These are phyloP conservation scores for Netelia inedita DNA, from an alignment of 2,888 invertebrate genomes.

Conservation along the genomic window DNA sequence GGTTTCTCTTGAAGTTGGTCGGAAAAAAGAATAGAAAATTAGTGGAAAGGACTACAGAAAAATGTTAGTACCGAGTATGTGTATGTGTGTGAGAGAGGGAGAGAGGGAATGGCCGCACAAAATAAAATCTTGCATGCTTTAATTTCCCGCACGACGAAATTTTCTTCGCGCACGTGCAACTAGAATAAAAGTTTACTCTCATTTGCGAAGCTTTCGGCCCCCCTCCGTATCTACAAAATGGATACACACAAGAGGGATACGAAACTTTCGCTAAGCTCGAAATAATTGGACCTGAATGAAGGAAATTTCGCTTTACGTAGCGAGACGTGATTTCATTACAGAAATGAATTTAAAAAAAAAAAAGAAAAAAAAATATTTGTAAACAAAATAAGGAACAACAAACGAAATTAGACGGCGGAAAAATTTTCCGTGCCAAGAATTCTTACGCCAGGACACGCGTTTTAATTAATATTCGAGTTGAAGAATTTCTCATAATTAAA, in stretches of 20 bases:
- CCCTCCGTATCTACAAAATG: not conserved
- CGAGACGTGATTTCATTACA: not conserved
- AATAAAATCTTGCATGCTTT: slow-evolving; percentile 41
- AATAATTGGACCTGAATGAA: not conserved
- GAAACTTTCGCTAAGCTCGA: not conserved
- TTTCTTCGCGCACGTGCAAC: slow-evolving; percentile 1
- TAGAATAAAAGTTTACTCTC: not conserved
- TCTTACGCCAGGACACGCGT: no score
- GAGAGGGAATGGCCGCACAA: slow-evolving; percentile 26
- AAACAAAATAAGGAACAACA: not conserved
- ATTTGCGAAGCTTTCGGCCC: not conserved
- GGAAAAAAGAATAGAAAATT: slow-evolving; percentile 35
- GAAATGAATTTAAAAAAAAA: not conserved
- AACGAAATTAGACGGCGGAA: no score
- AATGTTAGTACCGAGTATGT: not conserved
- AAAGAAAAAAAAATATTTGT: not conserved
- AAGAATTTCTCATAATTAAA: no score
- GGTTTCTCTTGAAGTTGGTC: slow-evolving; percentile 47
- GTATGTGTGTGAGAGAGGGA: slow-evolving; percentile 4
- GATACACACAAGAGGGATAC: not conserved
- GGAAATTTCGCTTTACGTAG: not conserved
- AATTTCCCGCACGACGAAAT: slow-evolving; percentile 31
- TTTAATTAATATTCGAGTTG: no score
- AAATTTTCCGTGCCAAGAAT: no score
- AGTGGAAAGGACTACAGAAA: slow-evolving; percentile 21